Evolutionary conservation across 2,888 invertebrate genomes (phyloP).

Genomic region (Galeopsomyia nigrocyanea): DNA sequence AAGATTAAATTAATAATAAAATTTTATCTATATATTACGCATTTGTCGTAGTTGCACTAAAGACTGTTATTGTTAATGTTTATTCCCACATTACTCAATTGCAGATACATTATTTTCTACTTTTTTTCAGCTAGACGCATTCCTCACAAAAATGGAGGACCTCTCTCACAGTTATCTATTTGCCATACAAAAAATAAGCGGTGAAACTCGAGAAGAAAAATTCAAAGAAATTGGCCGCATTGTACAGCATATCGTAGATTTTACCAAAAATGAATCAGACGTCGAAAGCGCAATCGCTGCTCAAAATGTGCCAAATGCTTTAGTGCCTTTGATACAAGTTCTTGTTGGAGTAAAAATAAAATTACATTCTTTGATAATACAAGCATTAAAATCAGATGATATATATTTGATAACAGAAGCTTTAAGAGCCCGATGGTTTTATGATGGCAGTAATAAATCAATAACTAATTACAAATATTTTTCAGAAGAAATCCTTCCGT

Average conservation of each 20-base stretch:
- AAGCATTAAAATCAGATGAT: slow-evolving; percentile 61
- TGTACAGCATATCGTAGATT: slow-evolving; percentile 37
- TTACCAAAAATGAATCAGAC: slow-evolving; percentile 24
- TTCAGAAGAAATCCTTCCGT: slow-evolving; percentile 54
- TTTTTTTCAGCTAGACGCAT: slow-evolving; percentile 22
- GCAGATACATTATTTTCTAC: neutral
- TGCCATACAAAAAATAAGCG: slow-evolving; percentile 59
- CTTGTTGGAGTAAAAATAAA: slow-evolving; percentile 56
- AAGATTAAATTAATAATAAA: no score
- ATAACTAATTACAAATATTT: slow-evolving; percentile 58
- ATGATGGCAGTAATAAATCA: slow-evolving; percentile 52
- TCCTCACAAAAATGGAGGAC: slow-evolving; percentile 25
- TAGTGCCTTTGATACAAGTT: slow-evolving; percentile 56
- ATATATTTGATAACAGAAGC: slow-evolving; percentile 57
- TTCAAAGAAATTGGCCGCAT: slow-evolving; percentile 52
- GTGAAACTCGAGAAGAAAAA: slow-evolving; percentile 57
- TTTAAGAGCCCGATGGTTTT: slow-evolving; percentile 59
- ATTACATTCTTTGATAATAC: slow-evolving; percentile 51
- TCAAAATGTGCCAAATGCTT: slow-evolving; percentile 46
- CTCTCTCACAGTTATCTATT: slow-evolving; percentile 50
- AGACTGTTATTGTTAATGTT: no score
- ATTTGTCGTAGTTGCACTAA: no score
- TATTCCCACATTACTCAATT: no score
- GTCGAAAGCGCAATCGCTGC: neutral
- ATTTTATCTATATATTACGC: no score